Evolutionary conservation across 2,888 invertebrate species (phyloP).

Genomic region (Epinotia demarniana): DNA sequence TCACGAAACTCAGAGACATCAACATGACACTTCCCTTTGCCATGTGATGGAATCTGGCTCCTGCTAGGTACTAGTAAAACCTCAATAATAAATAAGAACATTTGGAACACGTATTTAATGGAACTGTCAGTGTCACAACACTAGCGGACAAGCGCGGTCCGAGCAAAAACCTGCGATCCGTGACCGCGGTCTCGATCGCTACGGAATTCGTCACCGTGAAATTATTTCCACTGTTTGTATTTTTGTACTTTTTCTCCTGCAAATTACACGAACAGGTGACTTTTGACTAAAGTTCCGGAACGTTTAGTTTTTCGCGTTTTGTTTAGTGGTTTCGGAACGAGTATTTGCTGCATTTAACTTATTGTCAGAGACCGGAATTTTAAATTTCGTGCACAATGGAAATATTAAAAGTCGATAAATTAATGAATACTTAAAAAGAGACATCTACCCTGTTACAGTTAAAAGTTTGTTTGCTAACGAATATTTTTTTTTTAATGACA

Average conservation of each 20-base stretch:
- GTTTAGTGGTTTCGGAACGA: background rate
- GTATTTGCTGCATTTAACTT: background rate
- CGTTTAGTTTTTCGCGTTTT: constrained; percentile 22
- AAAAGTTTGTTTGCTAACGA: too few relatives aligned
- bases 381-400: too few relatives aligned
- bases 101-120: constrained; percentile 8
- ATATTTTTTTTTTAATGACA: too few relatives aligned
- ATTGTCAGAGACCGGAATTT: background rate
- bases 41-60: too few relatives aligned
- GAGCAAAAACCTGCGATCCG: constrained; percentile 33
- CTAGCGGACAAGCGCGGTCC: constrained; percentile 30
- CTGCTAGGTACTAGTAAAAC: too few relatives aligned
- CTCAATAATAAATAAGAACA: background rate
- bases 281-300: constrained; percentile 37
- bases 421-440: too few relatives aligned
- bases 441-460: too few relatives aligned
- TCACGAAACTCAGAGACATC: too few relatives aligned
- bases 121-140: constrained; percentile 31
- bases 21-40: too few relatives aligned
- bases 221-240: constrained; percentile 43
- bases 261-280: constrained; percentile 39
- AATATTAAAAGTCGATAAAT: too few relatives aligned
- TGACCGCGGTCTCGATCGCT: constrained; percentile 41
- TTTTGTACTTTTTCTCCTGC: constrained; percentile 31
- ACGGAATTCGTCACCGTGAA: constrained; percentile 42